phyloP scores from a whole-genome alignment of 2,888 invertebrate genomes.

The Plebejus argus region DNA sequence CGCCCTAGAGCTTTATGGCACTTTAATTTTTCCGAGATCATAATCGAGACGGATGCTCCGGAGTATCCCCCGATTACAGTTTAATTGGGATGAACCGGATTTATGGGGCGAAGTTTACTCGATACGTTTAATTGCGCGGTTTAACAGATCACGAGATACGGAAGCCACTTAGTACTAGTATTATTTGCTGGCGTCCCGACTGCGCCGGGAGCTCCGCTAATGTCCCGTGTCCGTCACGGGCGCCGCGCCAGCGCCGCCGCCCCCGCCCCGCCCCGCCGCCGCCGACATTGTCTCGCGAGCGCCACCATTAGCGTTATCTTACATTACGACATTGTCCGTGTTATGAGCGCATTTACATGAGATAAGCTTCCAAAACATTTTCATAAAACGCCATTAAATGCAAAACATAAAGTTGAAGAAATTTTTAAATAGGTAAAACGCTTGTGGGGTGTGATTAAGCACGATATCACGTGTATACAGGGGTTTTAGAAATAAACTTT shows the following conservation, averaged over 20 bases:
- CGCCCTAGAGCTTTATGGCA: constrained; percentile 10
- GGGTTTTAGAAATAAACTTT: background rate
- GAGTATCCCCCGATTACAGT: background rate
- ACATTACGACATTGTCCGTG: constrained; percentile 7
- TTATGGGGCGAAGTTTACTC: background rate
- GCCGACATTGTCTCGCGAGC: constrained; percentile 6
- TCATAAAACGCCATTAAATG: background rate
- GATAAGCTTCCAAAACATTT: constrained; percentile 17
- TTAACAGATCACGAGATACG: background rate
- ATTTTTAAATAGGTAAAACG: background rate
- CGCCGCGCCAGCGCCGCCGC: background rate
- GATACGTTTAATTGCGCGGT: background rate
- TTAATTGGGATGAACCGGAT: background rate
- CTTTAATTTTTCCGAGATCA: constrained; percentile 34
- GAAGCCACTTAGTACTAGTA: background rate
- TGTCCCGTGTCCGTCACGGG: constrained; percentile 8
- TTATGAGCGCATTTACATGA: constrained; percentile 15
- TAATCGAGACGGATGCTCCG: constrained; percentile 14
- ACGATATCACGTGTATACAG: background rate
- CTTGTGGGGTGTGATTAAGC: background rate
- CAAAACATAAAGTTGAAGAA: background rate
- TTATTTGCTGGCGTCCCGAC: background rate
- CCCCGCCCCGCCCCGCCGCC: background rate
- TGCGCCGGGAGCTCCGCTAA: background rate
- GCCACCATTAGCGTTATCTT: background rate